Evolutionary conservation across 1,140 invertebrate species (phyloP).

Genomic region (Drosophila murphyi): DNA sequence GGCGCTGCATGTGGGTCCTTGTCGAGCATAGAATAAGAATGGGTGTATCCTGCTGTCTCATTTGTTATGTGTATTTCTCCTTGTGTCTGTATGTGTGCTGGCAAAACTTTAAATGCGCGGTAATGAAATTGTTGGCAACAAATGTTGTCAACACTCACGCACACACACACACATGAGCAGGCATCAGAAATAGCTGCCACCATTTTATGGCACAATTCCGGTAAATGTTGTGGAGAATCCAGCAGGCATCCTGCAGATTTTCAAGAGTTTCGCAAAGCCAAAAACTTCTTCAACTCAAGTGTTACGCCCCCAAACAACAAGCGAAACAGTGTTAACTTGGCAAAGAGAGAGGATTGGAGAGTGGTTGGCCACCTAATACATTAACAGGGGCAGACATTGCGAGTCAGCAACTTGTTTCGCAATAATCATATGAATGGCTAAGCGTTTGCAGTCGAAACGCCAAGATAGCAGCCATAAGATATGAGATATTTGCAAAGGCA

Average conservation of each 20-base stretch:
- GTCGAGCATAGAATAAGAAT: constrained; percentile 26
- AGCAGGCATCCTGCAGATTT: constrained; percentile 62
- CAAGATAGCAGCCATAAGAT: constrained; percentile 7
- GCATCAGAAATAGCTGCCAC: constrained; percentile 54
- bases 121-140: constrained; percentile 80
- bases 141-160: constrained; percentile 68
- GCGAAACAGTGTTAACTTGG: constrained; percentile 65
- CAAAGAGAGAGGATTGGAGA: constrained; percentile 11
- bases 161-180: constrained; percentile 11
- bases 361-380: constrained; percentile 17
- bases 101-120: constrained; percentile 79
- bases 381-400: constrained; percentile 10
- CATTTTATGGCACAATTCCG: constrained; percentile 71
- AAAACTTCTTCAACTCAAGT: constrained; percentile 70
- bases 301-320: constrained; percentile 48
- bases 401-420: constrained; percentile 44
- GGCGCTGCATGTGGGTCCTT: neutral
- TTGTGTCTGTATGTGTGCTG: constrained; percentile 35
- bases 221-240: constrained; percentile 27
- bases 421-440: constrained; percentile 57
- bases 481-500: constrained; percentile 1
- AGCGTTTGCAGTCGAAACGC: constrained; percentile 38
- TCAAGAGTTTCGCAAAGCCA: constrained; percentile 53
- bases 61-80: constrained; percentile 13
- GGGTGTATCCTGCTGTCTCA: constrained; percentile 15